These are phyloP conservation scores for Carabus problematicus DNA, from an alignment of 2,888 invertebrate species.

Conservation along the genomic window DNA sequence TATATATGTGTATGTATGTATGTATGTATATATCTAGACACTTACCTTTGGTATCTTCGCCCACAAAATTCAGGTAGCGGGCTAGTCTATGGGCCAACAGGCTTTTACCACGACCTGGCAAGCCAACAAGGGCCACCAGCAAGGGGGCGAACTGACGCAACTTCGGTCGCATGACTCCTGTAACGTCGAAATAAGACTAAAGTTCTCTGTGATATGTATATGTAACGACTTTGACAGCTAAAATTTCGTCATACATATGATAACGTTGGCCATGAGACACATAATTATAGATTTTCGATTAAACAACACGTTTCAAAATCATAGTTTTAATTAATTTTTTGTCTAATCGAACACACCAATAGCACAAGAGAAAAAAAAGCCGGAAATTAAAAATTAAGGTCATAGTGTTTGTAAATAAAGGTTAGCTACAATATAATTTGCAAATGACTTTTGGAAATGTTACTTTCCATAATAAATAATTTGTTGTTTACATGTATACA, in stretches of 20 bases:
- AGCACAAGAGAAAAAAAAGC: too few species aligned
- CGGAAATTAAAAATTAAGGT: too few species aligned
- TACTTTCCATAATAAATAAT: too few species aligned
- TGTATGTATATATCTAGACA: not conserved
- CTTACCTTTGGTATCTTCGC: conserved; percentile 82
- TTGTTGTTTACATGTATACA: too few species aligned
- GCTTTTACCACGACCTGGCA: conserved; percentile 93
- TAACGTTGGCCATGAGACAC: conserved; percentile 11
- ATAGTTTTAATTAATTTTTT: too few species aligned
- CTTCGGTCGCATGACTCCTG: conserved; percentile 48
- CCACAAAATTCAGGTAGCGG: conserved; percentile 90
- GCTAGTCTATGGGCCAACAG: conserved; percentile 87
- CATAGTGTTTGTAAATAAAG: too few species aligned
- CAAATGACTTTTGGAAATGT: too few species aligned
- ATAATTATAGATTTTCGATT: not conserved
- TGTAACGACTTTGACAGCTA: not conserved
- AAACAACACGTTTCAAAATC: too few species aligned
- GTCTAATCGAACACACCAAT: too few species aligned
- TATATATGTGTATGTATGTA: too few species aligned
- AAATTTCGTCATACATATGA: conserved; percentile 8
- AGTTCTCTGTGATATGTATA: not conserved
- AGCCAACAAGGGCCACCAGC: conserved; percentile 86
- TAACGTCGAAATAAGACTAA: not conserved
- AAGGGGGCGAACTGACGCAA: conserved; percentile 70
- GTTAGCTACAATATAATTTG: too few species aligned